A percentile compares a stretch with the other conserved stretches of the same genome.
phyloP scores from a whole-genome alignment of 2,888 invertebrate species.

The Colostygia pectinataria region DNA sequence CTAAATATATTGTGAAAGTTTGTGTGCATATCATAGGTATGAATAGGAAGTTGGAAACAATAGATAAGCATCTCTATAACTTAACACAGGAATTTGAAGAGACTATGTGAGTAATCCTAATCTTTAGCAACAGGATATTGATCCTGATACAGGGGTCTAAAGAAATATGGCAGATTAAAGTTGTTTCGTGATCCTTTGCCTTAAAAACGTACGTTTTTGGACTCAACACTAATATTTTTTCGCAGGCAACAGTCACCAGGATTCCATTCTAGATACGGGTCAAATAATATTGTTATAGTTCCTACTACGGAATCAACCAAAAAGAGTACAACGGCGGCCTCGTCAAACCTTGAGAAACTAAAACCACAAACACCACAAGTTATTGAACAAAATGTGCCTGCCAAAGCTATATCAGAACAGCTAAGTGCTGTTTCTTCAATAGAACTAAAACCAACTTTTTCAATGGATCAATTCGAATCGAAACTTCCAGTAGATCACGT shows the following conservation, averaged over 20 bases:
- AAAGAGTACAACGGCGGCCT: neutral
- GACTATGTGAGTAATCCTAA: too few species aligned
- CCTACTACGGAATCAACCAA: slow-evolving; percentile 13
- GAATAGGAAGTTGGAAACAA: too few species aligned
- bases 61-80: too few species aligned
- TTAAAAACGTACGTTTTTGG: too few species aligned
- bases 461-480: neutral
- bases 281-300: slow-evolving; percentile 29
- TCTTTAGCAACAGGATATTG: too few species aligned
- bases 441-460: neutral
- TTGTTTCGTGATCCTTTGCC: too few species aligned
- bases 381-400: neutral
- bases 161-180: too few species aligned
- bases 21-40: too few species aligned
- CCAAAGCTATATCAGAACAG: neutral
- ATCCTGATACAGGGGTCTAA: too few species aligned
- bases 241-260: slow-evolving; percentile 20
- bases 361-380: neutral
- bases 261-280: slow-evolving; percentile 3
- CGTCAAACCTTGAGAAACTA: neutral
- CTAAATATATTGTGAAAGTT: too few species aligned
- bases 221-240: slow-evolving; percentile 10
- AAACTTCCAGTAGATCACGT: neutral
- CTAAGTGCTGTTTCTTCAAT: neutral
- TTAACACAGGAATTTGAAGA: too few species aligned